Evolutionary conservation across 1,140 invertebrate genomes (phyloP).

Genomic region (Nixonia krombeini): DNA sequence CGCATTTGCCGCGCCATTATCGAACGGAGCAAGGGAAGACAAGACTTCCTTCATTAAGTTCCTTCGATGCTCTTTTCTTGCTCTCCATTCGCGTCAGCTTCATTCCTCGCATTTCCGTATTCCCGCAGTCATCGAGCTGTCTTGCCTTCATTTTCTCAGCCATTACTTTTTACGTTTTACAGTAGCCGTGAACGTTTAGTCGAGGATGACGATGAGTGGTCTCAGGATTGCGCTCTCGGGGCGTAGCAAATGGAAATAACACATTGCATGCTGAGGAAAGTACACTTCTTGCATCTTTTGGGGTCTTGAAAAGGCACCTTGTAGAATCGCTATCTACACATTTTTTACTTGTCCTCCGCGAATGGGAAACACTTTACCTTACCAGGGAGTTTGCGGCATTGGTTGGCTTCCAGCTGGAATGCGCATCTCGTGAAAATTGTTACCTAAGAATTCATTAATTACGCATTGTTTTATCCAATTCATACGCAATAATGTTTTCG

Average conservation of each 20-base stretch:
- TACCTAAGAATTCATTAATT: too few species aligned
- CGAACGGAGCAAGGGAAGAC: background rate
- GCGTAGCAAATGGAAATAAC: conserved; percentile 26
- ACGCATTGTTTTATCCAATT: too few species aligned
- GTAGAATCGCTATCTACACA: too few species aligned
- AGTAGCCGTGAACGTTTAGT: conserved; percentile 19
- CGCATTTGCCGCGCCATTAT: background rate
- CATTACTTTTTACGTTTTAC: conserved; percentile 17
- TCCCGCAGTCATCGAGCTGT: too few species aligned
- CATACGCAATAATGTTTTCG: too few species aligned
- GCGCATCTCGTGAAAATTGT: too few species aligned
- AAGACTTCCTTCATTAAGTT: conserved; percentile 17
- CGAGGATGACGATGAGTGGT: conserved; percentile 23
- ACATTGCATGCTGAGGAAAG: conserved; percentile 19
- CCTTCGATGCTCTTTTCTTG: conserved; percentile 29
- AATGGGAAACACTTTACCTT: too few species aligned
- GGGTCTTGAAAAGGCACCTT: too few species aligned
- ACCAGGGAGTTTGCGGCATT: too few species aligned
- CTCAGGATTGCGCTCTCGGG: conserved; percentile 2
- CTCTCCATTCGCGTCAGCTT: background rate
- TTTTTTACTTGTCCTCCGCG: too few species aligned
- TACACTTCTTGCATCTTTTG: conserved; percentile 16
- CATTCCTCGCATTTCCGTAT: too few species aligned
- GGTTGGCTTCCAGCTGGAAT: too few species aligned
- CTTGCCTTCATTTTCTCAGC: background rate